Conservation (phyloP, 2,797 vertebrate genomes). For the Molossus molossus region DNA sequence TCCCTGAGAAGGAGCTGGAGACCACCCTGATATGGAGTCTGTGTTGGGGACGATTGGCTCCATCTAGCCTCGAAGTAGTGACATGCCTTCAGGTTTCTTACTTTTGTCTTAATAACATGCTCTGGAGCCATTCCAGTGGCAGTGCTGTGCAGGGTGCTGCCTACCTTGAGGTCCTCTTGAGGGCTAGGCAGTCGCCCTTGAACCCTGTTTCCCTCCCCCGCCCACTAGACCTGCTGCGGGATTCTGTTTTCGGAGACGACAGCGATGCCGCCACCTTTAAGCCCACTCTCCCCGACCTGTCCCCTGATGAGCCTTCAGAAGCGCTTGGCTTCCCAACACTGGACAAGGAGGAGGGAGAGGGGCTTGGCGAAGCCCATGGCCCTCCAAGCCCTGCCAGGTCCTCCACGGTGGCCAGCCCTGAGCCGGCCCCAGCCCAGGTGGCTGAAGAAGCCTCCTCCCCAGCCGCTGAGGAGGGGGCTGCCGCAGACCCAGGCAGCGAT, state of each 20-base stretch:
- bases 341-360: constrained; percentile 88
- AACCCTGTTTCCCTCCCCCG: constrained; percentile 22
- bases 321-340: constrained; percentile 88
- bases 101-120: not conserved
- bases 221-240: constrained; percentile 92
- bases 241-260: constrained; percentile 93
- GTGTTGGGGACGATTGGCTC: accelerated
- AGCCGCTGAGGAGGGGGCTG: constrained; percentile 87
- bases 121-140: not conserved
- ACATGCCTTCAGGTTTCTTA: not conserved
- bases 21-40: not conserved
- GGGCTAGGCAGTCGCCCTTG: not conserved
- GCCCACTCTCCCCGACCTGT: constrained; percentile 97
- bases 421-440: constrained; percentile 86
- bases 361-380: constrained; percentile 88
- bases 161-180: not conserved
- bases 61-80: constrained; percentile 49
- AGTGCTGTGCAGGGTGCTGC: accelerated
- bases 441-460: constrained; percentile 86
- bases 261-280: constrained; percentile 96
- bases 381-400: constrained; percentile 87
- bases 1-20: not conserved
- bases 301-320: constrained; percentile 96
- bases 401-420: constrained; percentile 90
- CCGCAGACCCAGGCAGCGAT: constrained; percentile 94